These are phyloP conservation scores for Eudasyphora cyanicolor DNA, from an alignment of 2,888 invertebrate genomes.

Conservation along the genomic window DNA sequence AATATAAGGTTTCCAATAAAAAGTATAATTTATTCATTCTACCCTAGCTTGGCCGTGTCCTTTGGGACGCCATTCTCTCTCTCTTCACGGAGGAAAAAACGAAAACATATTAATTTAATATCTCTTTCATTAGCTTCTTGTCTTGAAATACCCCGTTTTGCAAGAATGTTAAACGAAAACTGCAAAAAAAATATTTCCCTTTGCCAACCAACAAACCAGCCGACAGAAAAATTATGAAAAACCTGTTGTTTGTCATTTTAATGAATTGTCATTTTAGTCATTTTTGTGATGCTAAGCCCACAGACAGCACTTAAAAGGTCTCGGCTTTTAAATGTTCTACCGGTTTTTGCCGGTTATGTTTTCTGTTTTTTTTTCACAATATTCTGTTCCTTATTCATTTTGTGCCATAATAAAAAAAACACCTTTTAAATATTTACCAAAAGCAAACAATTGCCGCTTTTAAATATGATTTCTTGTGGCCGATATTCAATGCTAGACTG, in stretches of 20 bases:
- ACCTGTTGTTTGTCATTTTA: constrained; percentile 63
- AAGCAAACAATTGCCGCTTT: constrained; percentile 21
- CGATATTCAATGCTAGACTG: background rate
- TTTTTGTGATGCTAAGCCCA: background rate
- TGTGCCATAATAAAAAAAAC: too few relatives aligned
- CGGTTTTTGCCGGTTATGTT: constrained; percentile 24
- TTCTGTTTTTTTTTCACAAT: background rate
- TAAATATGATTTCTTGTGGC: constrained; percentile 29
- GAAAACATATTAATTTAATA: constrained; percentile 52
- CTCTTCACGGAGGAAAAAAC: background rate
- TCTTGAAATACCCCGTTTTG: constrained; percentile 46
- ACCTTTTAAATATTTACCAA: constrained; percentile 41
- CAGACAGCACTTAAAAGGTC: constrained; percentile 13
- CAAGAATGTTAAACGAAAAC: background rate
- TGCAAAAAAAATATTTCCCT: constrained; percentile 21
- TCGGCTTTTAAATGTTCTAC: constrained; percentile 46
- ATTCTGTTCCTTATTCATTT: background rate
- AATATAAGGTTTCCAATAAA: too few relatives aligned
- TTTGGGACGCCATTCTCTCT: background rate
- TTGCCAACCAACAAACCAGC: background rate
- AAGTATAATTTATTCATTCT: too few relatives aligned
- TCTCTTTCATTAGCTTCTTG: constrained; percentile 47
- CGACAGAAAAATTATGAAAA: constrained; percentile 17
- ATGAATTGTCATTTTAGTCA: constrained; percentile 57
- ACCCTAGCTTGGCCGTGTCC: background rate